Percentiles rank a stretch among this genome's conserved stretches.
Conservation (phyloP, 1,140 invertebrate species). For the Pinna nobilis region DNA sequence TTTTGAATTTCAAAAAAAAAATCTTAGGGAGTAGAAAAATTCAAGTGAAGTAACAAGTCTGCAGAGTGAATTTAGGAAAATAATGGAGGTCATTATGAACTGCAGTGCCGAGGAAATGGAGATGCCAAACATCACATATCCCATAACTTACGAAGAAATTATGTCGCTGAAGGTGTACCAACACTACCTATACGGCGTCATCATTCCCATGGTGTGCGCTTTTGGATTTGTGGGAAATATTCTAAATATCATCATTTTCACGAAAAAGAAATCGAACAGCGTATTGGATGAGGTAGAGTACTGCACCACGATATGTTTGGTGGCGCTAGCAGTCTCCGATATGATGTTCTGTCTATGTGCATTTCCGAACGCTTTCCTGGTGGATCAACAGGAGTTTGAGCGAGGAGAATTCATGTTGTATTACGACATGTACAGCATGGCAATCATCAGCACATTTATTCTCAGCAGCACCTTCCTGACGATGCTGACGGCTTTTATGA, state of each 20-base stretch:
- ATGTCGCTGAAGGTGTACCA: constrained; percentile 35
- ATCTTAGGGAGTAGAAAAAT: no score
- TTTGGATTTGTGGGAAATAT: constrained; percentile 67
- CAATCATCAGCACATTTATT: constrained; percentile 65
- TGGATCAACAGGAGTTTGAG: constrained; percentile 29
- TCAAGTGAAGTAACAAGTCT: no score
- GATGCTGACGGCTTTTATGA: constrained; percentile 60
- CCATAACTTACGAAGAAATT: constrained; percentile 4
- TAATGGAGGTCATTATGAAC: not conserved
- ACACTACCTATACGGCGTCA: constrained; percentile 47
- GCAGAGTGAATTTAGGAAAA: no score
- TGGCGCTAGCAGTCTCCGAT: constrained; percentile 60
- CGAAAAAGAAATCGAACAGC: constrained; percentile 53
- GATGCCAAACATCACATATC: not conserved
- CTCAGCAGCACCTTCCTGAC: constrained; percentile 64
- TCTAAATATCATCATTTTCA: constrained; percentile 60
- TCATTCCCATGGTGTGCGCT: constrained; percentile 59
- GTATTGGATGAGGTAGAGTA: constrained; percentile 56
- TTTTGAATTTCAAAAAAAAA: no score
- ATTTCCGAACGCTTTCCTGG: constrained; percentile 60
- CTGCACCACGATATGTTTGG: constrained; percentile 59
- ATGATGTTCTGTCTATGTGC: constrained; percentile 62
- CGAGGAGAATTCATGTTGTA: constrained; percentile 53
- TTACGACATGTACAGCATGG: constrained; percentile 58
- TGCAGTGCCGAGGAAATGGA: not conserved